Evolutionary conservation across 2,113 vertebrate species (phyloP).

Genomic region (Falco punctatus): DNA sequence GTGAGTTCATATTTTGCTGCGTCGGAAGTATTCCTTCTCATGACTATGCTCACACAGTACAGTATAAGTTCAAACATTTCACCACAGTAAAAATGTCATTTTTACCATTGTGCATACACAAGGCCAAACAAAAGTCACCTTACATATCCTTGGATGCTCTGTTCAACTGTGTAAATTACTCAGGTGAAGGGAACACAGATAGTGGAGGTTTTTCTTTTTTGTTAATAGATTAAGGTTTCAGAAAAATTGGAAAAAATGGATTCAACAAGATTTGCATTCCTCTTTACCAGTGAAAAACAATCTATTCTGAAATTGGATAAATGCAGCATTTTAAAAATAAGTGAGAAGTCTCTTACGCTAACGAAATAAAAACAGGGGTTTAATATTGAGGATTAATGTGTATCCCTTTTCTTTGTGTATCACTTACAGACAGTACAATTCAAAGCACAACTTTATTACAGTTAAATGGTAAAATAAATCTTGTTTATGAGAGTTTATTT

Average conservation of each 20-base stretch:
- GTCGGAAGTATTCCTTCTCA: background rate
- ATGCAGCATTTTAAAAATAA: background rate
- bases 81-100: background rate
- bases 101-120: background rate
- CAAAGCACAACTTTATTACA: constrained; percentile 1
- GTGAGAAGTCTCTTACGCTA: background rate
- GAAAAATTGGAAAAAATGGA: background rate
- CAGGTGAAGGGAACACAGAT: background rate
- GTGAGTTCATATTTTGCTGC: background rate
- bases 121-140: background rate
- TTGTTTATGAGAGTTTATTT: constrained; percentile 31
- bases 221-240: background rate
- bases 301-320: background rate
- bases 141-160: background rate
- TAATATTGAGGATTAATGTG: background rate
- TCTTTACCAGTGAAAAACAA: background rate
- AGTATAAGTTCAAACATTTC: background rate
- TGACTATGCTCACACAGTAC: background rate
- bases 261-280: background rate
- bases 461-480: constrained; percentile 30
- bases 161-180: background rate
- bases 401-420: background rate
- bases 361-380: background rate
- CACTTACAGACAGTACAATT: background rate
- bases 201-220: background rate